Percentiles rank a stretch among this genome's conserved stretches.
Conservation (phyloP, 2,888 invertebrate genomes). For the Autographa gamma region DNA sequence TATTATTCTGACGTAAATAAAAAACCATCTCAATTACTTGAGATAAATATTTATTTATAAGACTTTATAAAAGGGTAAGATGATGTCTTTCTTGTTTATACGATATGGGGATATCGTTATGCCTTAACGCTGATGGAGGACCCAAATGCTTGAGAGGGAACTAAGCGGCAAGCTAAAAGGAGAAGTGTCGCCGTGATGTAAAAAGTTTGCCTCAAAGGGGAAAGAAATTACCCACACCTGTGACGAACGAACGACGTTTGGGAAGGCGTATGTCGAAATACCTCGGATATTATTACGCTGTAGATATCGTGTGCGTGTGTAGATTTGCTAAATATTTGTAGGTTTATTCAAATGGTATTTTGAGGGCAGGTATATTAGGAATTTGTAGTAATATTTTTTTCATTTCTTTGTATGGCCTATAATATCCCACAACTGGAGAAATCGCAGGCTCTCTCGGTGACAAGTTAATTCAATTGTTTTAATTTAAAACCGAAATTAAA, state of each 20-base stretch:
- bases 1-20: too few species aligned
- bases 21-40: too few species aligned
- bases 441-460: too few species aligned
- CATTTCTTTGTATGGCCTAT: too few species aligned
- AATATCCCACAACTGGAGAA: too few species aligned
- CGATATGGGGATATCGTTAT: too few species aligned
- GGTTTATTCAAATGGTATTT: not conserved
- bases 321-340: not conserved
- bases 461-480: too few species aligned
- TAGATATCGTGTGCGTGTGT: not conserved
- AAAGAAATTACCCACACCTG: constrained; percentile 46
- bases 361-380: not conserved
- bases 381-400: too few species aligned
- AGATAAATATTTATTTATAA: not conserved
- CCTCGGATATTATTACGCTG: not conserved
- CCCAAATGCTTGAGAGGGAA: constrained; percentile 6
- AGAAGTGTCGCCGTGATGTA: constrained; percentile 9
- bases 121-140: not conserved
- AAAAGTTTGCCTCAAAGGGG: constrained; percentile 26
- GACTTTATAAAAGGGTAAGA: not conserved
- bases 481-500: too few species aligned
- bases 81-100: not conserved
- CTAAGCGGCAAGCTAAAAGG: constrained; percentile 17
- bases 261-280: constrained; percentile 8
- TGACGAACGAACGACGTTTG: constrained; percentile 19